These are phyloP conservation scores for Haliclona indistincta DNA, from an alignment of 37 sponge, comb jelly and placozoan genomes.

Conservation along the genomic window DNA sequence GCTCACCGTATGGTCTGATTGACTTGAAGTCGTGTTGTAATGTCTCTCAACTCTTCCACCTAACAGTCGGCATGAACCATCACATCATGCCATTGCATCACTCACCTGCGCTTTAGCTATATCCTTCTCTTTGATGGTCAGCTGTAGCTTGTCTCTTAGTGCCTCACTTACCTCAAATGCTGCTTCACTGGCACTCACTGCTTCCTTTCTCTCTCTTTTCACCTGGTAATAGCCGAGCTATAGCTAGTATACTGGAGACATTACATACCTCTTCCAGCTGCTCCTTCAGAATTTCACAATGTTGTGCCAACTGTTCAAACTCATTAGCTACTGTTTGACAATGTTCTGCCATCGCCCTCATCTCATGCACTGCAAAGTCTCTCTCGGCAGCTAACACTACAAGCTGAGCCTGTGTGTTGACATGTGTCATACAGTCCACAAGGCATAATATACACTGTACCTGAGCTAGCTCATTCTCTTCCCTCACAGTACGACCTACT, in stretches of 20 bases:
- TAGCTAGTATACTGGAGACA: not conserved
- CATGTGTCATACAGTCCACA: not conserved
- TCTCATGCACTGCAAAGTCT: constrained; percentile 53
- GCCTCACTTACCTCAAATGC: constrained; percentile 55
- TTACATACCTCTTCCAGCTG: constrained; percentile 23
- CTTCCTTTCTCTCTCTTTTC: constrained; percentile 36
- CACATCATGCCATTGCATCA: not conserved
- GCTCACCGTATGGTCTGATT: constrained; percentile 29
- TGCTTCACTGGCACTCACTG: constrained; percentile 60
- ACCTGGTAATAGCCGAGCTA: constrained; percentile 9
- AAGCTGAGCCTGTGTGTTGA: constrained; percentile 18
- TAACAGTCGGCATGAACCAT: not conserved
- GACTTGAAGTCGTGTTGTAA: not conserved
- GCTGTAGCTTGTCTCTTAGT: constrained; percentile 43
- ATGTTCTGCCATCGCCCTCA: constrained; percentile 58
- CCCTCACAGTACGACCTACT: not conserved
- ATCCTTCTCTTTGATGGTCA: constrained; percentile 52
- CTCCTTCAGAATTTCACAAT: constrained; percentile 21
- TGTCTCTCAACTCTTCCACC: constrained; percentile 12
- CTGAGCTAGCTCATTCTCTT: not conserved
- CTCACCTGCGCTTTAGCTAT: constrained; percentile 45
- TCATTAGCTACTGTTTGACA: constrained; percentile 37
- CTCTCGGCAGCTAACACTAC: constrained; percentile 36
- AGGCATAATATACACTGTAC: not conserved
- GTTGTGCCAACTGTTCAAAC: constrained; percentile 45